Evolutionary conservation across 2,888 invertebrate genomes (phyloP).

Genomic region (Eupithecia dodoneata): DNA sequence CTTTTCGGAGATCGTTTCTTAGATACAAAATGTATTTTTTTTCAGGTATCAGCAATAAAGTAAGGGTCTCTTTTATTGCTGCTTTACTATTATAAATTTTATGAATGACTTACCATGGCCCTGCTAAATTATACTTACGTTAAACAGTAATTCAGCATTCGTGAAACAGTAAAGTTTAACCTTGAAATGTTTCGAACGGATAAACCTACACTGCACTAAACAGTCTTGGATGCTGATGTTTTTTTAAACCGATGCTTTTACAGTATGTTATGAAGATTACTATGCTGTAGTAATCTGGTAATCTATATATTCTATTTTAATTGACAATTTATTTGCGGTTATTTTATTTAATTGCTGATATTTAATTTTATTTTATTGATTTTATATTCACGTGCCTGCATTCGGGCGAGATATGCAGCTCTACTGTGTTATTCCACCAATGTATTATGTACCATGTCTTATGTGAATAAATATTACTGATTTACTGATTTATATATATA

Average conservation of each 20-base stretch:
- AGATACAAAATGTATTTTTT: slow-evolving; percentile 56
- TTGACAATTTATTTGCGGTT: no score
- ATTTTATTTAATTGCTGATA: no score
- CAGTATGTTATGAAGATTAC: not conserved
- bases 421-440: no score
- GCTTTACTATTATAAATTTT: slow-evolving; percentile 41
- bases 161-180: slow-evolving; percentile 40
- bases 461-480: no score
- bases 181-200: slow-evolving; percentile 25
- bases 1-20: slow-evolving; percentile 55
- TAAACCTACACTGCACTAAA: not conserved
- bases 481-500: no score
- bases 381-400: no score
- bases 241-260: not conserved
- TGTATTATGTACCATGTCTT: no score
- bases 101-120: slow-evolving; percentile 43
- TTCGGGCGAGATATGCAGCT: no score
- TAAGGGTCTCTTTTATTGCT: slow-evolving; percentile 49
- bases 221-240: not conserved
- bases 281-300: not conserved
- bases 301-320: no score
- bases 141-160: slow-evolving; percentile 26
- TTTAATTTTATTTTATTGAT: no score
- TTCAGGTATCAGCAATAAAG: slow-evolving; percentile 49
- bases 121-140: slow-evolving; percentile 43